Evolutionary conservation across 2,113 vertebrate species (phyloP).

Genomic region (Mesoclemmys tuberculata): DNA sequence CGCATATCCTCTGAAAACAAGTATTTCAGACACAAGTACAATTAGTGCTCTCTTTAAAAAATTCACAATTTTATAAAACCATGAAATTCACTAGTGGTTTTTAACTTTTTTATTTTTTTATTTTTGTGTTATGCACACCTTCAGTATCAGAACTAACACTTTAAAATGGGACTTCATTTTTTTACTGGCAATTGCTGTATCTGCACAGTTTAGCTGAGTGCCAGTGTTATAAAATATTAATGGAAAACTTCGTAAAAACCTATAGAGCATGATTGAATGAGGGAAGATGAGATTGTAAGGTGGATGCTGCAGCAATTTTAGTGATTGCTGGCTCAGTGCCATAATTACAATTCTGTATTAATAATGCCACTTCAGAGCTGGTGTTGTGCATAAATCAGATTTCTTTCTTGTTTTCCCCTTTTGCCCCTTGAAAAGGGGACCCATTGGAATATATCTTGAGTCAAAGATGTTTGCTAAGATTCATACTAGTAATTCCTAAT

Average conservation of each 20-base stretch:
- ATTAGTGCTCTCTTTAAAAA: neutral
- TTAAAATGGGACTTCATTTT: conserved; percentile 7
- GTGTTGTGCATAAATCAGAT: neutral
- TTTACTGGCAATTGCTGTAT: conserved; percentile 17
- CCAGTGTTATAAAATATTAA: neutral
- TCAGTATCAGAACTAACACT: neutral
- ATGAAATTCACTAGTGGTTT: neutral
- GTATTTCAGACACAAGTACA: neutral
- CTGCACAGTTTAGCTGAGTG: conserved; percentile 8
- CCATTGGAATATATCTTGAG: neutral
- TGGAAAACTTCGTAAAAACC: conserved; percentile 32
- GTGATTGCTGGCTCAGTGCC: neutral
- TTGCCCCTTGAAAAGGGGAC: neutral
- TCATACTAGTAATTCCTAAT: neutral
- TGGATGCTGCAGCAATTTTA: neutral
- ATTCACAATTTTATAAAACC: neutral
- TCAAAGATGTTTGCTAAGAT: neutral
- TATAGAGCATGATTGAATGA: conserved; percentile 22
- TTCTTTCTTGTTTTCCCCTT: neutral
- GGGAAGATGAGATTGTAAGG: neutral
- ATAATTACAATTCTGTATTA: conserved; percentile 1
- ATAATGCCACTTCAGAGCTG: neutral
- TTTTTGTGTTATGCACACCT: neutral
- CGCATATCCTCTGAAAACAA: neutral
- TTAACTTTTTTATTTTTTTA: neutral